Evolutionary conservation across 2,888 invertebrate species (phyloP), one percentile per base, ranked within the genome.

Genomic region (Meandrusa payeni): DNA sequence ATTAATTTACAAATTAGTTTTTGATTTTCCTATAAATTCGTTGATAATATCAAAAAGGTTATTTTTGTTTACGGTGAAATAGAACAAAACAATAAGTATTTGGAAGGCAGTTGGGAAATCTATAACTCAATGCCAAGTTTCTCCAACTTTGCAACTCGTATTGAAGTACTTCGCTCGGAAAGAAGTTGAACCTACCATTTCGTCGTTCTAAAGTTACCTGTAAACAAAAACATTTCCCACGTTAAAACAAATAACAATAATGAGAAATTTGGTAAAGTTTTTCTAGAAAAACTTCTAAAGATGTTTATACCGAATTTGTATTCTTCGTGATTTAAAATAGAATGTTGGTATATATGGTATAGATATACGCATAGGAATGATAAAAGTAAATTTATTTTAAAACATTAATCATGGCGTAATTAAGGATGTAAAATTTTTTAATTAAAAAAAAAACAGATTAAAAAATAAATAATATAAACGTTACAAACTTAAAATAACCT

Each of bases 61-160:
- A 77, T 76, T 72, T 72, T 73, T 82, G 78, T 82, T 83, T 83
- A 76, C 76, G 72, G 72, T 66, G 69, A 71, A 76, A 76, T 64
- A 67, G 69, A 77, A 73, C 72, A 78, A 81, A 86, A 85, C 79
- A 83, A 78, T 78, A 81, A 83, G 77, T 78, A 76, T 81, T 80
- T 69, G 75, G 74, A 71, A 76, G 76, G 77, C 78, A 72, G 80
- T 79, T 71, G 71, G 78, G 74, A 82, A 44, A 83, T 86, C 83
- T 81, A 86, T 86, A 86, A 87, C 85, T 85, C 81, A 83, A 81
- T 86, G 83, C 76, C 74, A 81, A 85, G 78, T 85, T 85, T 71
- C 52, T 52, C 63, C 49, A 76, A 86, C 76, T 82, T 85, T 65
- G 55, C 52, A 79, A 82, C 76, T 82, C 69, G 70, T 65, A 63